Percentiles rank a stretch among this genome's conserved stretches.
Conservation (phyloP, 2,888 invertebrate species). For the Drosophila melanosoma region DNA sequence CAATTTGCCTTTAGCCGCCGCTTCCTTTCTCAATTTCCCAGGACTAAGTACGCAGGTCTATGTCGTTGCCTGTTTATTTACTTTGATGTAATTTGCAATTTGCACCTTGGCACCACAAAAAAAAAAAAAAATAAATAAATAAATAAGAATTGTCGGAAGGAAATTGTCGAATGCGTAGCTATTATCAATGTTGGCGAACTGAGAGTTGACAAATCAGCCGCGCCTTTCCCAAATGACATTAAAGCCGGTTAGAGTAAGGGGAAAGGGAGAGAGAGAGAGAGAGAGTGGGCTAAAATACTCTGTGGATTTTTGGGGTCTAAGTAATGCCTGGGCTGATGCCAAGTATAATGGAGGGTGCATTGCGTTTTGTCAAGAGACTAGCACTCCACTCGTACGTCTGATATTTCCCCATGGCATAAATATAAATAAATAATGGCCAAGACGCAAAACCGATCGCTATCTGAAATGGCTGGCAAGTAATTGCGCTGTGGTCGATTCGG, state of each 20-base stretch:
- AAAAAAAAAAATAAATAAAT: conserved; percentile 1
- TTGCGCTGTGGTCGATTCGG: conserved; percentile 32
- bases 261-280: background rate
- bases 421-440: conserved; percentile 56
- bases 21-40: conserved; percentile 57
- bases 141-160: conserved; percentile 50
- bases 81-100: conserved; percentile 80
- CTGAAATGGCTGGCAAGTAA: conserved; percentile 48
- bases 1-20: conserved; percentile 76
- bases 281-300: background rate
- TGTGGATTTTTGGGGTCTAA: conserved; percentile 31
- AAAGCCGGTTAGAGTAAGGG: conserved; percentile 28
- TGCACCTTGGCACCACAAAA: conserved; percentile 67
- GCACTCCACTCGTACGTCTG: conserved; percentile 56
- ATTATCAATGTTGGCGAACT: conserved; percentile 59
- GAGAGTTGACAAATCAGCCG: conserved; percentile 74
- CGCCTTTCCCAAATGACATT: conserved; percentile 63
- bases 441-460: conserved; percentile 43
- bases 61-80: conserved; percentile 69
- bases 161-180: conserved; percentile 68
- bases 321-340: conserved; percentile 60
- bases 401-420: conserved; percentile 54
- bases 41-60: conserved; percentile 59
- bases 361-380: conserved; percentile 62
- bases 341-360: conserved; percentile 38